Percentiles rank a stretch among this genome's conserved stretches.
Evolutionary conservation across 2,888 invertebrate genomes (phyloP).

Genomic region (Pristionchus exspectatus): DNA sequence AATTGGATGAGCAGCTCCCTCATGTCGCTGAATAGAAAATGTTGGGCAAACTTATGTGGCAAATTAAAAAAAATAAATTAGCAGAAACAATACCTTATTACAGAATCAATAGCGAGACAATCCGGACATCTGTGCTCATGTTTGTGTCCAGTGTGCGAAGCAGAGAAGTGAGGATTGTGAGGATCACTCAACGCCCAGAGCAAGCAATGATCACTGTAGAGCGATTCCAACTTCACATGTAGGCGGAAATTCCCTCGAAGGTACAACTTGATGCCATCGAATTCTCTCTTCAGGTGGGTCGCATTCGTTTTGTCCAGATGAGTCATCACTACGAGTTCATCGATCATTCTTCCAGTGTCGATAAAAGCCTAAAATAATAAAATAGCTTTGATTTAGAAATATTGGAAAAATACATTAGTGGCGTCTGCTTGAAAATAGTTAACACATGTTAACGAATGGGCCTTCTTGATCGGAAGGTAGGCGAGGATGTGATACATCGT

Average conservation of each 20-base stretch:
- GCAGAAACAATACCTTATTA: neutral
- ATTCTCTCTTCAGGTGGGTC: neutral
- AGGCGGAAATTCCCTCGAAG: neutral
- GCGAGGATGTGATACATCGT: neutral
- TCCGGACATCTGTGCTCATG: neutral
- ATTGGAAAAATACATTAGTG: too few species aligned
- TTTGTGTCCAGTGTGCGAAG: neutral
- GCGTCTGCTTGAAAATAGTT: neutral
- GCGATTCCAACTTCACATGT: too few species aligned
- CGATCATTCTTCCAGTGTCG: neutral
- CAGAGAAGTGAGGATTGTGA: neutral
- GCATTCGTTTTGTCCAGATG: neutral
- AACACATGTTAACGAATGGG: too few species aligned
- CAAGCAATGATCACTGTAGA: too few species aligned
- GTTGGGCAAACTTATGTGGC: too few species aligned
- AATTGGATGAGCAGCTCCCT: neutral
- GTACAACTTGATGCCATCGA: neutral
- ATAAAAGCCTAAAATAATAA: too few species aligned
- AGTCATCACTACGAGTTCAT: neutral
- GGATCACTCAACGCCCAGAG: neutral
- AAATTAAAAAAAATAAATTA: neutral
- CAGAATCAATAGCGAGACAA: neutral
- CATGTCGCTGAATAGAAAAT: neutral
- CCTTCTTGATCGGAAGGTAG: too few species aligned
- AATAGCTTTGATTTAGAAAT: too few species aligned